Conservation (phyloP, 1,140 invertebrate species). For the Platorchestia sp. region DNA sequence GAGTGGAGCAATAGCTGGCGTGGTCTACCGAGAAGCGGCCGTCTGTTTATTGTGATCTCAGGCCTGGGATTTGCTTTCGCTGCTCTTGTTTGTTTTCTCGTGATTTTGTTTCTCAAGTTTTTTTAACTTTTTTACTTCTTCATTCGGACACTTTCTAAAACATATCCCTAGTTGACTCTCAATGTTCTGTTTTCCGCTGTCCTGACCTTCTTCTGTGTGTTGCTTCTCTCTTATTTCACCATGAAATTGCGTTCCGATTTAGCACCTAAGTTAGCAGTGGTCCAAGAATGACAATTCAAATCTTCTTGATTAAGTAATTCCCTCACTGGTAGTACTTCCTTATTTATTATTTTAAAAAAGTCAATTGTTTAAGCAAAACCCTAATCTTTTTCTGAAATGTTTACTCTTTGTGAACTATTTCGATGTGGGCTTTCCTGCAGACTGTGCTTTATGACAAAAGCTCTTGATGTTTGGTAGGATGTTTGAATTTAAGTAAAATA, state of each 20-base stretch:
- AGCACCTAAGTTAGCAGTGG: not conserved
- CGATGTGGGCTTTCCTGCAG: not conserved
- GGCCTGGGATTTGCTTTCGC: not conserved
- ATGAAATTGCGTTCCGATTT: not conserved
- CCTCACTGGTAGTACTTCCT: not conserved
- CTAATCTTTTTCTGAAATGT: no score
- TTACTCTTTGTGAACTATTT: not conserved
- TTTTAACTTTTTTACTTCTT: not conserved
- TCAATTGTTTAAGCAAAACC: not conserved
- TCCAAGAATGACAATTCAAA: not conserved
- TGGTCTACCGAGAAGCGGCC: not conserved
- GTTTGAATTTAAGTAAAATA: no score
- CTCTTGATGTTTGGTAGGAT: not conserved
- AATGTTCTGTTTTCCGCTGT: not conserved
- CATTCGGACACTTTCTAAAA: not conserved
- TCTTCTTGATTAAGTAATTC: not conserved
- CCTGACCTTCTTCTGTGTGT: not conserved
- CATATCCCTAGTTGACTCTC: not conserved
- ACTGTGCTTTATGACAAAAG: not conserved
- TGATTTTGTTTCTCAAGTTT: not conserved
- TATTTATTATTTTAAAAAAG: not conserved
- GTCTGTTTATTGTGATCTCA: not conserved
- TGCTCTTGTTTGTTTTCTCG: not conserved
- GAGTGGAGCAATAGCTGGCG: not conserved
- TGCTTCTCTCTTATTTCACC: not conserved